Evolutionary conservation across 2,888 invertebrate species (phyloP).

Genomic region (Palloptera scutellata): DNA sequence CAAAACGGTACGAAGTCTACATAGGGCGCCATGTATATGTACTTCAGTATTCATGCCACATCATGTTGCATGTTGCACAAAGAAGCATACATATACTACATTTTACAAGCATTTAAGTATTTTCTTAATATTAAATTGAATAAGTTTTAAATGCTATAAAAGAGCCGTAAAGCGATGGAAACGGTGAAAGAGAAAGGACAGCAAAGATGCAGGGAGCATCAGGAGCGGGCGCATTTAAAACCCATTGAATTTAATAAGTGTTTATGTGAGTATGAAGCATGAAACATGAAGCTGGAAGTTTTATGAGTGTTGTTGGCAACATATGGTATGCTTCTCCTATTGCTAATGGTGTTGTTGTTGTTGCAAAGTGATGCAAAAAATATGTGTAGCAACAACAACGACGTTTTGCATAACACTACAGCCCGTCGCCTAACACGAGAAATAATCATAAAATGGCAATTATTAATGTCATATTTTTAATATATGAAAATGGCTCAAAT

Average conservation of each 20-base stretch:
- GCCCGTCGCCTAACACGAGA: constrained; percentile 21
- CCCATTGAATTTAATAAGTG: no score
- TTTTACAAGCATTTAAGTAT: constrained; percentile 16
- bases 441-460: constrained; percentile 57
- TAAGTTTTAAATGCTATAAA: constrained; percentile 31
- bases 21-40: no score
- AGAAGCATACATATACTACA: no score
- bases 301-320: constrained; percentile 28
- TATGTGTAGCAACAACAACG: constrained; percentile 23
- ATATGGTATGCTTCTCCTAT: constrained; percentile 18
- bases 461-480: constrained; percentile 50
- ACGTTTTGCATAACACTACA: constrained; percentile 15
- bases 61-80: no score
- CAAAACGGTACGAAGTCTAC: no score
- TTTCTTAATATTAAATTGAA: constrained; percentile 28
- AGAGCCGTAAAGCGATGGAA: background rate
- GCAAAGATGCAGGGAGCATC: no score
- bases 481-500: no score
- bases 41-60: no score
- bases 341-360: constrained; percentile 26
- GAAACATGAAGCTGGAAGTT: constrained; percentile 7
- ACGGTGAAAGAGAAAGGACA: no score
- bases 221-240: no score
- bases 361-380: constrained; percentile 18
- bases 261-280: background rate